Evolutionary conservation across 2,113 vertebrate genomes (phyloP).

Genomic region (Nerophis lumbriciformis): DNA sequence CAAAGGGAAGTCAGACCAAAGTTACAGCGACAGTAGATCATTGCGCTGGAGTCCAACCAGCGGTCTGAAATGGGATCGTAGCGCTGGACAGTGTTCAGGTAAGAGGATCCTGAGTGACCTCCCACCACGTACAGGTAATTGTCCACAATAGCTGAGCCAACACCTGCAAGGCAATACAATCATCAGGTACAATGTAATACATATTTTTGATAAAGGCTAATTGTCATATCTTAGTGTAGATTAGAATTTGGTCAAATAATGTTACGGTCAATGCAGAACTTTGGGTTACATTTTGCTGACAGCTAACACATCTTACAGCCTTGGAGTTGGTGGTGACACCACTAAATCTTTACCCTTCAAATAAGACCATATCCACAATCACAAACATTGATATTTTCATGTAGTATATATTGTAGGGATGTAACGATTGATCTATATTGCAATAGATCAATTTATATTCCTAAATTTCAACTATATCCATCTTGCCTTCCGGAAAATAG

Average conservation of each 20-base stretch:
- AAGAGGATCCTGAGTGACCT: constrained; percentile 94
- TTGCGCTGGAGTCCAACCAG: constrained; percentile 94
- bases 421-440: too few species aligned
- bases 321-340: too few species aligned
- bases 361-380: too few species aligned
- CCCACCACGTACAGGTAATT: constrained; percentile 96
- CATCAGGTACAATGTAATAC: neutral
- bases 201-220: neutral
- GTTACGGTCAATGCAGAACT: neutral
- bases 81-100: constrained; percentile 93
- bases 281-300: too few species aligned
- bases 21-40: constrained; percentile 97
- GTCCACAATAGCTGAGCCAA: constrained; percentile 92
- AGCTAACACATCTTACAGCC: too few species aligned
- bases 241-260: neutral
- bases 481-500: too few species aligned
- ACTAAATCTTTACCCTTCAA: too few species aligned
- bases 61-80: constrained; percentile 91
- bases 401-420: too few species aligned
- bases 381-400: too few species aligned
- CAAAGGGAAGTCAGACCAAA: constrained; percentile 95
- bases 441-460: too few species aligned
- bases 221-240: neutral
- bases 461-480: too few species aligned
- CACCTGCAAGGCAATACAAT: constrained; percentile 68